Evolutionary conservation across 2,113 vertebrate genomes (phyloP), one percentile per base, ranked within the genome.

Genomic region (Triplophysa rosa): DNA sequence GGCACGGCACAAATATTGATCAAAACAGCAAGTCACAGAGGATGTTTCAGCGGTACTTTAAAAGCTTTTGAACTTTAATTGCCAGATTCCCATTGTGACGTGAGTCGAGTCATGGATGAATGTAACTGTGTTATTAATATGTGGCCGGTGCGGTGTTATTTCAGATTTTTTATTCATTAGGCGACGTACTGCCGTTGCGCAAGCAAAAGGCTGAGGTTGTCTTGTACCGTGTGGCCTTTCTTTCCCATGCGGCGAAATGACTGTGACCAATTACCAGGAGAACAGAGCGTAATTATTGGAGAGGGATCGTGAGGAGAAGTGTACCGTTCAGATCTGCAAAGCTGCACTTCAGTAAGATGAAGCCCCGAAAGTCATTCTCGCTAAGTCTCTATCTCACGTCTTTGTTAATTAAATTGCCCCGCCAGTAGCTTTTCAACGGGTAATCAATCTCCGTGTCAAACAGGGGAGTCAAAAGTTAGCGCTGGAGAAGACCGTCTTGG

Each of bases 11-110:
- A 29, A 6, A 33, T 33, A 33, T 33, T 6, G 4, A 33, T 33
- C 4, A 6, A 33, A 33, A 33, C 5, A 33, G 33, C 33, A 45
- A 45, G 42, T 11, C 42, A 52, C 12, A 52, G 49, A 52, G 13
- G 13, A 52, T 3, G 3, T 16, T 52, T 14, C 13, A 3, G 0
- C 16, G 8, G 40, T 89, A 66, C 78, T 80, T 88, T 26, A 89
- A 70, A 89, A 90, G 68, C 75, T 90, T 91, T 92, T 90, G 72
- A 82, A 79, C 66, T 88, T 80, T 90, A 92, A 92, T 91, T 90
- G 87, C 84, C 74, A 79, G 83, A 87, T 87, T 83, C 85, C 67
- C 85, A 86, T 64, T 37, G 80, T 42, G 67, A 67, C 67, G 85
- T 86, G 83, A 90, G 80, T 78, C 11, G 78, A 84, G 83, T 86